Base-by-base conservation (phyloP, 2,113 vertebrate genomes). In the Aramus guarauna region DNA sequence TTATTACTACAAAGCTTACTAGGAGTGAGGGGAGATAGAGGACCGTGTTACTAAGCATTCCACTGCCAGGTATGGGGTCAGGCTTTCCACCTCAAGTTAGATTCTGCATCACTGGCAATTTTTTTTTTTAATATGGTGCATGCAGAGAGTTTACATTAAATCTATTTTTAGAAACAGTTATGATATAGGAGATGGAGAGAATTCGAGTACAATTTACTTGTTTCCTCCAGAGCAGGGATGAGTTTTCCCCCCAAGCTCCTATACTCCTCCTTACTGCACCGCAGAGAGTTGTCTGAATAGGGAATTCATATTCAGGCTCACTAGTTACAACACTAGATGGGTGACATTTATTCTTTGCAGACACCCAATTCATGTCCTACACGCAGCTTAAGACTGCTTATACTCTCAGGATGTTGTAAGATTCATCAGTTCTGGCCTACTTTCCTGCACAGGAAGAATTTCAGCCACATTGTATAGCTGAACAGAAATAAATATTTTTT, bases 1-100 rank as follows among this genome's bases (percentile, higher is more conserved):
- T 98, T 99, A 99, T 98, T 98, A 98, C 98, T 99, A 98, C 97
- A 98, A 98, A 98, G 98, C 98, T 99, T 98, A 99, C 99, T 99
- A 98, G 98, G 97, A 98, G 98, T 97, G 98, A 99, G 98, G 98
- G 98, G 98, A 99, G 94, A 98, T 97, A 99, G 98, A 99, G 98
- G 96, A 97, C 97, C 75, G 8, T 96, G 97, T 99, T 98, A 99
- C 96, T 98, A 94, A 91, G 97, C 94, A 96, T 98, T 97, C 92
- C 90, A 96, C 92, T 97, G 95, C 95, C 72, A 95, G 89, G 91
- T 85, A 84, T 96, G 92, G 94, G 94, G 84, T 97, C 85, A 97
- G 97, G 97, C 89, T 97, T 87, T 96, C 94, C 58, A 95, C 88
- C 91, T 80, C 81, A 92, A 83, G 45, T 68, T 47, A 94, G 83